Conservation (phyloP, 2,888 invertebrate genomes). For the Sympetrum striolatum region DNA sequence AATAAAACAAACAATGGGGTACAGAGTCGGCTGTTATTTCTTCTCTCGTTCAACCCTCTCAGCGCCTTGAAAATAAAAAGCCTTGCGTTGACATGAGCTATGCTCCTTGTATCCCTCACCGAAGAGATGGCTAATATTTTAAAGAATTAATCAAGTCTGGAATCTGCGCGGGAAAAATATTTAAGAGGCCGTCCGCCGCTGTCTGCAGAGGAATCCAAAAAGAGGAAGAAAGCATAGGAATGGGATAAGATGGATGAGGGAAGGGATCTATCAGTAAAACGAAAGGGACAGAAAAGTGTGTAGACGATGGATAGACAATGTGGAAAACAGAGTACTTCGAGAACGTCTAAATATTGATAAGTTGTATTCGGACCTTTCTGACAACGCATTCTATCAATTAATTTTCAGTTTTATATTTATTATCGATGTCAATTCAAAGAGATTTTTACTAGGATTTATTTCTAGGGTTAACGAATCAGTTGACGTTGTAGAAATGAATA, state of each 20-base stretch:
- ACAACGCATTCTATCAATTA: too few relatives aligned
- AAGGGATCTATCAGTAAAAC: not conserved
- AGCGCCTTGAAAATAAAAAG: constrained; percentile 21
- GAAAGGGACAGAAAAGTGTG: not conserved
- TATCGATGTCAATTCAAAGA: too few relatives aligned
- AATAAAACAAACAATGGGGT: not conserved
- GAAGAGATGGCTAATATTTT: constrained; percentile 37
- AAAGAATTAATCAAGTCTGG: constrained; percentile 36
- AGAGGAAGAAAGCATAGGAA: not conserved
- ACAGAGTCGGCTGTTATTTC: not conserved
- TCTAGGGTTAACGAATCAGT: too few relatives aligned
- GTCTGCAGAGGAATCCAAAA: not conserved
- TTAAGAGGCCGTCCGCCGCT: constrained; percentile 30
- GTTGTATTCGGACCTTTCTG: too few relatives aligned
- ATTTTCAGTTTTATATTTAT: too few relatives aligned
- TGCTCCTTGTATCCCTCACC: not conserved
- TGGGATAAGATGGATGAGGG: not conserved
- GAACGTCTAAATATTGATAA: too few relatives aligned
- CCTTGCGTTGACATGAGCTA: constrained; percentile 17
- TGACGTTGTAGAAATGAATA: too few relatives aligned
- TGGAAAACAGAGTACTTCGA: too few relatives aligned
- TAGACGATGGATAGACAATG: too few relatives aligned
- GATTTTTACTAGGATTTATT: too few relatives aligned
- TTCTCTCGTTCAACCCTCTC: not conserved
- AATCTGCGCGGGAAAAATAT: constrained; percentile 37